Evolutionary conservation across 2,888 invertebrate genomes (phyloP).

Genomic region (Parnassius mnemosyne): DNA sequence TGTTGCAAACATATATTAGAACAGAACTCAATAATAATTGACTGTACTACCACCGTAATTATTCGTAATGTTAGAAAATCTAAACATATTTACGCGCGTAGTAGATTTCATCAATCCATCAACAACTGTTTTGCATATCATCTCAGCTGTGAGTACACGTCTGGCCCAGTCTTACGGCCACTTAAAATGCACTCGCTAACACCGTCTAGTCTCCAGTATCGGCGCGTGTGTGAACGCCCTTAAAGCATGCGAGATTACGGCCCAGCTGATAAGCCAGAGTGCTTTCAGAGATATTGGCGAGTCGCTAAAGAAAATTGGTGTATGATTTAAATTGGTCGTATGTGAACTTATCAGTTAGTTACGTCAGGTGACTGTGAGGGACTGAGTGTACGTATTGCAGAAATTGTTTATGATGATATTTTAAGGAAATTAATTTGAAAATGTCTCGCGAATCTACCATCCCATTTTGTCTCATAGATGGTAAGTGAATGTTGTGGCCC

Average conservation of each 20-base stretch:
- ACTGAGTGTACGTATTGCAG: background rate
- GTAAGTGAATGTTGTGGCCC: too few relatives aligned
- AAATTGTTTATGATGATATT: background rate
- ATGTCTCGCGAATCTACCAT: too few relatives aligned
- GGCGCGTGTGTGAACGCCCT: constrained; percentile 20
- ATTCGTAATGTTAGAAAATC: too few relatives aligned
- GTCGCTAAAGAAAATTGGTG: constrained; percentile 49
- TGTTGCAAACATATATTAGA: too few relatives aligned
- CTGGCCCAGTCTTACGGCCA: constrained; percentile 5
- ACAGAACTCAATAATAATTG: too few relatives aligned
- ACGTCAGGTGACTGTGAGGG: constrained; percentile 21
- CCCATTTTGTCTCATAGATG: too few relatives aligned
- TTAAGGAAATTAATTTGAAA: too few relatives aligned
- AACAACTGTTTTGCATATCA: background rate
- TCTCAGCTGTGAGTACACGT: background rate
- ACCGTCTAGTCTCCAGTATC: constrained; percentile 9
- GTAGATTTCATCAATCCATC: constrained; percentile 3
- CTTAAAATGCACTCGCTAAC: constrained; percentile 12
- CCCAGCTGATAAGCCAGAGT: constrained; percentile 54
- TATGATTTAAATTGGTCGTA: constrained; percentile 56
- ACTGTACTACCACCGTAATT: too few relatives aligned
- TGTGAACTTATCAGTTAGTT: constrained; percentile 30
- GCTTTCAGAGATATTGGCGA: constrained; percentile 56
- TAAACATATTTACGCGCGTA: background rate
- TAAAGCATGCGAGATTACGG: constrained; percentile 41